Evolutionary conservation across 2,113 vertebrate genomes (phyloP).

Genomic region (Parus major): DNA sequence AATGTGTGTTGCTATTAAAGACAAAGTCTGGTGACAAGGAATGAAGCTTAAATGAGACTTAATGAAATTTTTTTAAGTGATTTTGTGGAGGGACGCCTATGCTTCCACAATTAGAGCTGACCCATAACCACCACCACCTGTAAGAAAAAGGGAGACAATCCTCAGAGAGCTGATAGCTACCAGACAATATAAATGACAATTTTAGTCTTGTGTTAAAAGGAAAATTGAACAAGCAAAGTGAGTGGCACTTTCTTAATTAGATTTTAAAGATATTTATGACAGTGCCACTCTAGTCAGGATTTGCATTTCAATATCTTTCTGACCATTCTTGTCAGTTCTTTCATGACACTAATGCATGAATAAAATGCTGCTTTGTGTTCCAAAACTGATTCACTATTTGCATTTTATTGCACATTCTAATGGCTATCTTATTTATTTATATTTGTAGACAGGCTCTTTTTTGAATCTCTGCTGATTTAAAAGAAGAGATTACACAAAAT

Average conservation of each 20-base stretch:
- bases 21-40: neutral
- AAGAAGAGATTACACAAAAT: neutral
- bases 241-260: neutral
- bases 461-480: neutral
- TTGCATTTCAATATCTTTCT: neutral
- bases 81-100: neutral
- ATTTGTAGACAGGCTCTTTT: neutral
- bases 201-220: neutral
- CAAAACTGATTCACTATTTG: neutral
- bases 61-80: neutral
- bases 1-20: neutral
- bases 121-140: neutral
- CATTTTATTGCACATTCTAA: neutral
- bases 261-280: neutral
- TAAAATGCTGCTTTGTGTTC: neutral
- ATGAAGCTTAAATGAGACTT: neutral
- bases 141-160: neutral
- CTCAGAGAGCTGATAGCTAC: neutral
- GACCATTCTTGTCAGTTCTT: neutral
- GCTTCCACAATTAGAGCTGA: neutral
- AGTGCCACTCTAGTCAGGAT: neutral
- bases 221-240: neutral
- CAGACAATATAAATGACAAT: neutral
- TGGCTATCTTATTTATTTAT: neutral
- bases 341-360: neutral